Evolutionary conservation across 2,113 vertebrate species (phyloP).

Genomic region (Mesitornis unicolor): DNA sequence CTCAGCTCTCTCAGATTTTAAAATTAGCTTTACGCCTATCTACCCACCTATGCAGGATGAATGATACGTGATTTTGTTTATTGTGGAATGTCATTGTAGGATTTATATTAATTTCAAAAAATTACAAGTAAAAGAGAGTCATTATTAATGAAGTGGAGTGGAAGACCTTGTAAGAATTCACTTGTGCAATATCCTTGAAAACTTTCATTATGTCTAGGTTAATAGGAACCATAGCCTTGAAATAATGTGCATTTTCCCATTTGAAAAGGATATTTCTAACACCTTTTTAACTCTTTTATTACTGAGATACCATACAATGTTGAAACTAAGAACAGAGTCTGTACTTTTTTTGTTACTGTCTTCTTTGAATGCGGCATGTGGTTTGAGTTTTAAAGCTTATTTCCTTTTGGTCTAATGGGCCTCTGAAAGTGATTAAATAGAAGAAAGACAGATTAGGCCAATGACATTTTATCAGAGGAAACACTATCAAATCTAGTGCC

Average conservation of each 20-base stretch:
- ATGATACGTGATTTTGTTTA: neutral
- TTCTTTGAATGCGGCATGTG: slow-evolving; percentile 56
- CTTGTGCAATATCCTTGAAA: neutral
- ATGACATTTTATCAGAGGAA: slow-evolving; percentile 60
- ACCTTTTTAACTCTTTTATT: slow-evolving; percentile 8
- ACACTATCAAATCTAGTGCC: neutral
- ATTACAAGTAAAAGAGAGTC: neutral
- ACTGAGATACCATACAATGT: neutral
- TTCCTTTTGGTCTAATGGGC: slow-evolving; percentile 64
- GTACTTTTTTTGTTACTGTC: neutral
- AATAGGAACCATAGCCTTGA: neutral
- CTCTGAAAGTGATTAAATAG: slow-evolving; percentile 67
- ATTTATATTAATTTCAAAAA: neutral
- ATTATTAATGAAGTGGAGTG: neutral
- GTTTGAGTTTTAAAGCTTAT: slow-evolving; percentile 70
- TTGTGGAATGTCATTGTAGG: neutral
- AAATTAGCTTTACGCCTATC: neutral
- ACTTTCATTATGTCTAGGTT: neutral
- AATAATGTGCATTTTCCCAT: neutral
- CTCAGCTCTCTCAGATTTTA: neutral
- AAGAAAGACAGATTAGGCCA: slow-evolving; percentile 52
- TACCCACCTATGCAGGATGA: neutral
- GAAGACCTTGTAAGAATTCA: neutral
- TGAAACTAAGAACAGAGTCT: neutral
- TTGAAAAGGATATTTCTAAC: slow-evolving; percentile 15